Percentiles rank a stretch among this genome's conserved stretches.
Evolutionary conservation across 30 jellyfish, hydroid and myxozoan genomes (phyloP).

Genomic region (Hydractinia symbiolongicarpus): DNA sequence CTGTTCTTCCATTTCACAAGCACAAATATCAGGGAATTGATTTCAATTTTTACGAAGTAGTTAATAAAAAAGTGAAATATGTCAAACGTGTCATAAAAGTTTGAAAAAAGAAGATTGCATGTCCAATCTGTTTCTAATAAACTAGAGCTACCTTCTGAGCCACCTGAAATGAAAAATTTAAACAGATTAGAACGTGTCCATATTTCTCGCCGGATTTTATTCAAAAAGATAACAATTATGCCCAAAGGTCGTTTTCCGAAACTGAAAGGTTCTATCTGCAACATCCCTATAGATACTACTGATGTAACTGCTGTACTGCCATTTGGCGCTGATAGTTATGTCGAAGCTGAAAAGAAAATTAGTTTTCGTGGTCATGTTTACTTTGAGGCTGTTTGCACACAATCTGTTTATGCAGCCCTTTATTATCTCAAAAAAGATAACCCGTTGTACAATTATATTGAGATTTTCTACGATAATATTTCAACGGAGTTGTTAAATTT

Average conservation of each 20-base stretch:
- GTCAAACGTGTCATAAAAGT: neutral
- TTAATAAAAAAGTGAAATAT: neutral
- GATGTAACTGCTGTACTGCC: neutral
- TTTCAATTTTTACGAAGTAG: too few relatives aligned
- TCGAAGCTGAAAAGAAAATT: slow-evolving; percentile 20
- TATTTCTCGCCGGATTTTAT: slow-evolving; percentile 7
- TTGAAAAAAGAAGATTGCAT: slow-evolving; percentile 3
- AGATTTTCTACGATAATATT: neutral
- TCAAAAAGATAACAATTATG: slow-evolving; percentile 1
- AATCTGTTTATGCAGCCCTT: neutral
- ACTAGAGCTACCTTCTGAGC: neutral
- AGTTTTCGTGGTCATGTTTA: slow-evolving; percentile 19
- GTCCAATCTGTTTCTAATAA: slow-evolving; percentile 20
- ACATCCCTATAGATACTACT: slow-evolving; percentile 7
- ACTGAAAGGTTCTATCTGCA: slow-evolving; percentile 12
- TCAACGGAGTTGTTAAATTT: too few relatives aligned
- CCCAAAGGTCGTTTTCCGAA: slow-evolving; percentile 12
- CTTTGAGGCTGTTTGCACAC: slow-evolving; percentile 22
- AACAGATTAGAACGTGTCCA: neutral
- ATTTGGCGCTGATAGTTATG: neutral
- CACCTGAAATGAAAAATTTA: neutral
- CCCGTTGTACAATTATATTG: neutral
- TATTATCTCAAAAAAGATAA: slow-evolving; percentile 11
- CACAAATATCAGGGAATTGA: too few relatives aligned
- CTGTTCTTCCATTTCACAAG: neutral